Percentiles rank a stretch among this genome's conserved stretches.
phyloP scores from a whole-genome alignment of 1,140 invertebrate genomes.

The Psilanteris sp. region DNA sequence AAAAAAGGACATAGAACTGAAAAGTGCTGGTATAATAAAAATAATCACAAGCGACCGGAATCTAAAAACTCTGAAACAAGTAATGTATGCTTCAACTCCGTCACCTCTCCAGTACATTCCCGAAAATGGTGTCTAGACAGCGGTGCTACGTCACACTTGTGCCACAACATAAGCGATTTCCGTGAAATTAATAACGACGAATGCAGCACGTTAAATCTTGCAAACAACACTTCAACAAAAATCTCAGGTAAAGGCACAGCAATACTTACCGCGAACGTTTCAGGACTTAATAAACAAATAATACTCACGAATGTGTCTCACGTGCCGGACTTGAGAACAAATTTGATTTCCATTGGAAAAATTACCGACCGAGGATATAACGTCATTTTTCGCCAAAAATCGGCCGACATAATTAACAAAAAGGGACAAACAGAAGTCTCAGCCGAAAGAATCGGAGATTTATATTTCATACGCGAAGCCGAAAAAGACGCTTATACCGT shows the following conservation, averaged over 20 bases:
- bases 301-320: not conserved
- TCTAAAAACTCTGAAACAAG: too few species aligned
- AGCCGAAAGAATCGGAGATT: not conserved
- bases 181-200: not conserved
- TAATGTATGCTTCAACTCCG: too few species aligned
- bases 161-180: not conserved
- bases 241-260: not conserved
- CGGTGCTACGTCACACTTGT: not conserved
- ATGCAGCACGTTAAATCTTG: not conserved
- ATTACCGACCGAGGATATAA: constrained; percentile 1
- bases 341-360: constrained; percentile 2
- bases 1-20: too few species aligned
- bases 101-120: too few species aligned
- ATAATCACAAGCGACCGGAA: too few species aligned
- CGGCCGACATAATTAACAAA: not conserved
- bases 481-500: not conserved
- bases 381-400: not conserved
- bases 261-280: not conserved
- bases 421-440: not conserved
- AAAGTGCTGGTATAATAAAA: too few species aligned
- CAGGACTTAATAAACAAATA: not conserved
- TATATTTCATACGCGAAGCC: not conserved
- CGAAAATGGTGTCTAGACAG: constrained; percentile 10
- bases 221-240: not conserved
- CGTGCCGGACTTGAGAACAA: not conserved